These are phyloP conservation scores for Abrostola triplasia DNA, from an alignment of 2,888 invertebrate species.

Conservation along the genomic window DNA sequence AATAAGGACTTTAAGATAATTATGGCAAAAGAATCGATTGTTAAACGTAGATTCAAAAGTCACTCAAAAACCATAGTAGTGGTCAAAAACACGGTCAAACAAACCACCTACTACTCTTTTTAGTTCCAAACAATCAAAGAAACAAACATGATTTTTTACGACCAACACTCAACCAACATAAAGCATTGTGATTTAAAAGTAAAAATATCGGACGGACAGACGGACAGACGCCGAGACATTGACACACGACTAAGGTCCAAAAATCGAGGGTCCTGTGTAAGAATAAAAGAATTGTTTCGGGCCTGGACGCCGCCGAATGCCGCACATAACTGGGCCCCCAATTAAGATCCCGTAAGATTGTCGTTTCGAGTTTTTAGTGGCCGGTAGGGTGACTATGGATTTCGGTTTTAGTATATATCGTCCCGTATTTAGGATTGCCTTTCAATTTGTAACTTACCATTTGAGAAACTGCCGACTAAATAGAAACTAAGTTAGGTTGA, in stretches of 20 bases:
- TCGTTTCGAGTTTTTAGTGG: slow-evolving; percentile 68
- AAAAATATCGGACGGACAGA: slow-evolving; percentile 62
- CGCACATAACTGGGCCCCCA: slow-evolving; percentile 76
- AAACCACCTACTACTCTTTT: slow-evolving; percentile 23
- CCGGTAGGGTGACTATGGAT: slow-evolving; percentile 12
- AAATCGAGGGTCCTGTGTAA: slow-evolving; percentile 28
- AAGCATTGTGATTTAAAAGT: slow-evolving; percentile 67
- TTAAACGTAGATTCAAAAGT: not conserved
- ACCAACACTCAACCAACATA: slow-evolving; percentile 56
- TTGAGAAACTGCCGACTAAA: too few relatives aligned
- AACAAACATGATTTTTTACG: slow-evolving; percentile 67
- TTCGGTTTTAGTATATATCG: not conserved
- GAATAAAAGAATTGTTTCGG: slow-evolving; percentile 57
- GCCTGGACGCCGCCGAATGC: slow-evolving; percentile 64
- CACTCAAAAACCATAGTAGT: slow-evolving; percentile 6
- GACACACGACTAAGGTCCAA: slow-evolving; percentile 57
- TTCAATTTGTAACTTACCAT: not conserved
- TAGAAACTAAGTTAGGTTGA: too few relatives aligned
- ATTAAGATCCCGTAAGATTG: slow-evolving; percentile 85
- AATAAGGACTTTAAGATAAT: too few relatives aligned
- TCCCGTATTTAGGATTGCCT: not conserved
- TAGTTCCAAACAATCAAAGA: slow-evolving; percentile 55
- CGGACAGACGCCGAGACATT: slow-evolving; percentile 62
- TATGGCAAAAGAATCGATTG: too few relatives aligned
- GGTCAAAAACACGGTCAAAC: slow-evolving; percentile 11